Base-by-base conservation (phyloP, 2,888 invertebrate species). In the Stenolophus ochropezus region DNA sequence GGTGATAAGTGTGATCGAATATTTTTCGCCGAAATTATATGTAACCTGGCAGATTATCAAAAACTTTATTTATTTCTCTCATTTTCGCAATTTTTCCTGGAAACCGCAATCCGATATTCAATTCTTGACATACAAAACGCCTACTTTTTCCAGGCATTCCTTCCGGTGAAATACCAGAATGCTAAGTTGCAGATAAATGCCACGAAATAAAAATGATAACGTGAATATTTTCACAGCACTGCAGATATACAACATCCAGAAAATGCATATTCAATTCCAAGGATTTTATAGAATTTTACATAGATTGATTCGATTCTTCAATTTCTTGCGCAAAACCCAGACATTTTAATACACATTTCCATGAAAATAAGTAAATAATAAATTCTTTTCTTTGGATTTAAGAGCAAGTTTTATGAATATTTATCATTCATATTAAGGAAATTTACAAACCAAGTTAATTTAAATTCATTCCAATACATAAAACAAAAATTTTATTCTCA, bases 11-110 rank as follows among this genome's bases (percentile, higher is more conserved):
- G 33, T 33, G 33, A 33, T 8, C 33, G 11, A 21, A 23, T 5
- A 58, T 58, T 21, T 58, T 58, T 58, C 58, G 21, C n/a, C 4
- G 11, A 25, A 58, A 23, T 58, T 58, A 58, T 58, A 23, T 33
- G 33, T 23, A 23, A 58, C n/a, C 23, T 58, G 58, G 58, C 58
- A 58, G n/a, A 58, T 23, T 58, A n/a, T 21, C 58, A n/a, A 14
- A 58, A n/a, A 61, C 21, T 25, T 25, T 58, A 61, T 61, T 61
- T 61, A 21, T 61, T 61, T 23, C 61, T 61, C 14, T 1, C 61
- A 61, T 61, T 61, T n/a, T 5, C 61, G 61, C 25, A 14, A 61
- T 25, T 61, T 61, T 21, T 61, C 61, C 2, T 25, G 14, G 6
- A 61, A 21, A 25, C 21, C 25, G 18, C 14, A 61, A 25, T 61